Percentiles rank a stretch among this genome's conserved stretches.
Evolutionary conservation across 2,888 invertebrate genomes (phyloP).

Genomic region (Tipula unca): DNA sequence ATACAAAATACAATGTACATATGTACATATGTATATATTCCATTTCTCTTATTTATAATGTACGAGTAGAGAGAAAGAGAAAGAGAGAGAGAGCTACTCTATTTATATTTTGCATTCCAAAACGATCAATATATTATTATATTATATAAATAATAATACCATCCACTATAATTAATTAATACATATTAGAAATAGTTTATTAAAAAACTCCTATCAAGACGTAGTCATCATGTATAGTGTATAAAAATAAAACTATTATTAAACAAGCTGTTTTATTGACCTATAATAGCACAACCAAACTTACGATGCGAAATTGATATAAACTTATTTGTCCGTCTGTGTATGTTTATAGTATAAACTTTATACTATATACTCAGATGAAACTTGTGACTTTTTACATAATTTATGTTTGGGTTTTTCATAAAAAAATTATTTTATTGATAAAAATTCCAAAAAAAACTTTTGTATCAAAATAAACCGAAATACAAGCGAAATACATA

Average conservation of each 20-base stretch:
- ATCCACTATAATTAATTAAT: not conserved
- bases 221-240: not conserved
- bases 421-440: not conserved
- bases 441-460: not conserved
- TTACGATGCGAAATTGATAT: not conserved
- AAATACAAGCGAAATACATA: not conserved
- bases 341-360: not conserved
- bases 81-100: not conserved
- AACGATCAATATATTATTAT: not conserved
- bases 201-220: not conserved
- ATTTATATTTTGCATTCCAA: not conserved
- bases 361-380: not conserved
- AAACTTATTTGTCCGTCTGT: not conserved
- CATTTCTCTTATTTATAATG: no score
- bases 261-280: not conserved
- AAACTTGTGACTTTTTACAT: not conserved
- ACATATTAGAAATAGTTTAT: not conserved
- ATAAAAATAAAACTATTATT: not conserved
- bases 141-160: not conserved
- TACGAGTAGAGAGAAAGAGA: not conserved
- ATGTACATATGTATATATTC: not conserved
- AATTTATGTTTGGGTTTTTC: not conserved
- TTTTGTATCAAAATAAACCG: not conserved
- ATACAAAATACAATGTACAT: not conserved
- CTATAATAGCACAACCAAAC: not conserved